Conservation (phyloP, 1,140 invertebrate species). For the Aradophagus sp. region DNA sequence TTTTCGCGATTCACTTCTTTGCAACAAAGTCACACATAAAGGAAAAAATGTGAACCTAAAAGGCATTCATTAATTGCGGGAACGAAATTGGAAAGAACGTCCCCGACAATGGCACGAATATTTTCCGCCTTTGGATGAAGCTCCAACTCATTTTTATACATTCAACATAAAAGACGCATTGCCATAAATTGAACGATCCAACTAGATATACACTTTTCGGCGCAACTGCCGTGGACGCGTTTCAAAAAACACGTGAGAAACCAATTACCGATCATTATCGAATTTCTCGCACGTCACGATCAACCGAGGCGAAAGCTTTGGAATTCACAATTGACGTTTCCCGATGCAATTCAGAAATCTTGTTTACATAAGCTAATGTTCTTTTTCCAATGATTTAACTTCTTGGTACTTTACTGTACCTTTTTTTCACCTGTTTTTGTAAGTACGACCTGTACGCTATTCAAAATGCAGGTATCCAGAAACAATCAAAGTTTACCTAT, state of each 20-base stretch:
- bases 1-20: conserved; percentile 56
- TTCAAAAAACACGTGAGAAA: too few species aligned
- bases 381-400: too few species aligned
- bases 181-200: conserved; percentile 9
- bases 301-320: too few species aligned
- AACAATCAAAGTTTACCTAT: neutral
- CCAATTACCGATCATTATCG: too few species aligned
- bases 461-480: conserved; percentile 1
- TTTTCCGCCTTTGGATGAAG: conserved; percentile 20
- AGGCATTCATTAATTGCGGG: conserved; percentile 46
- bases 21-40: conserved; percentile 51
- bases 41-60: conserved; percentile 31
- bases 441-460: conserved; percentile 10
- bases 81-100: conserved; percentile 39
- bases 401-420: neutral
- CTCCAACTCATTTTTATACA: conserved; percentile 33
- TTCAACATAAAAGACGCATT: conserved; percentile 11
- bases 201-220: neutral
- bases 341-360: too few species aligned
- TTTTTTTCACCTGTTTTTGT: conserved; percentile 7
- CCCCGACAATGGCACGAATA: conserved; percentile 31
- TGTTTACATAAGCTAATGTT: too few species aligned
- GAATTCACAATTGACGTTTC: too few species aligned
- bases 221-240: too few species aligned
- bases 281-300: too few species aligned